Base-by-base conservation (phyloP, 2,888 invertebrate genomes). In the Mystacides longicornis region DNA sequence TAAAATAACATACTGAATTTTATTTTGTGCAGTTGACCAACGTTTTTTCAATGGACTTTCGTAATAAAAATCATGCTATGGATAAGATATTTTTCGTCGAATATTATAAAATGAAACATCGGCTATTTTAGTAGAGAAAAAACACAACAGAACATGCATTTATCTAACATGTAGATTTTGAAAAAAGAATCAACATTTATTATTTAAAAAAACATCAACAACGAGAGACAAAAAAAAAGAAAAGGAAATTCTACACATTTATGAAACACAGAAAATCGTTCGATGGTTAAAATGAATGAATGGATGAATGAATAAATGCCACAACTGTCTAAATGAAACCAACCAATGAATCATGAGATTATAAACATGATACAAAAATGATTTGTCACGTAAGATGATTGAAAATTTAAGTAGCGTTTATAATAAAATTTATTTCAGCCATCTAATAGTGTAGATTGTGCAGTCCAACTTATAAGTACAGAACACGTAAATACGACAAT, bases 371-470 rank as follows among this genome's bases (percentile, higher is more conserved):
- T 37, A n/a, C n/a, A n/a, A n/a, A 14, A 37, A 37, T 37, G 37
- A 37, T 37, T 37, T 37, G 7, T 37, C 16, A 7, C 7, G 16
- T 37, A 37, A 37, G 3, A 7, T 4, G 16, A 37, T n/a, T 3
- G 37, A 37, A 37, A 37, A 3, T 37, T 37, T 14, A 37, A 16
- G 14, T 14, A 37, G 16, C 14, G 3, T 37, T 37, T 37, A 14
- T 37, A 37, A 16, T 16, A 16, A 37, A 7, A 37, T 16, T 37
- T 37, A n/a, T n/a, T 27, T 37, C 37, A 37, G 37, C 37, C 37
- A 37, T 3, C 37, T 37, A 37, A 37, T 37, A 37, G 37, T 37
- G 37, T 37, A 37, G 37, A n/a, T 37, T 37, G 37, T 37, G 37
- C 37, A 37, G 37, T 37, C 37, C 4, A 37, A 37, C 16, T n/a